phyloP scores from a whole-genome alignment of 2,113 vertebrate species.

The Micronycteris hirsuta region DNA sequence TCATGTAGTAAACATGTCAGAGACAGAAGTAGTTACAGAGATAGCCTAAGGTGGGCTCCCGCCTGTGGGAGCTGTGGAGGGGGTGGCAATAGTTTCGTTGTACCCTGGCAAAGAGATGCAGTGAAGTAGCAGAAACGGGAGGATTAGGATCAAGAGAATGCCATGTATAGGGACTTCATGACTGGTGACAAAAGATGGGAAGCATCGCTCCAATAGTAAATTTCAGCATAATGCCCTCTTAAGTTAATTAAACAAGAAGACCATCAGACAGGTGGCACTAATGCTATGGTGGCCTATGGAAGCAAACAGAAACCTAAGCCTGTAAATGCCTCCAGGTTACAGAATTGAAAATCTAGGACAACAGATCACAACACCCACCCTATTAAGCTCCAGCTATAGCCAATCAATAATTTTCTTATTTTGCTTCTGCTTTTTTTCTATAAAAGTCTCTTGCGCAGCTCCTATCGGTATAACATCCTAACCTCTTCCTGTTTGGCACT shows the following conservation, averaged over 20 bases:
- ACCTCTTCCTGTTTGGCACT: neutral
- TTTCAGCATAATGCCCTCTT: neutral
- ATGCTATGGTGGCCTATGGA: neutral
- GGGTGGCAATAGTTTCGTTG: neutral
- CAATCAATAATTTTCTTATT: neutral
- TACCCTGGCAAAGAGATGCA: neutral
- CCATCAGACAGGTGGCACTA: neutral
- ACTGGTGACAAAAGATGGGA: neutral
- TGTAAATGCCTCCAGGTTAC: neutral
- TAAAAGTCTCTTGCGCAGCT: neutral
- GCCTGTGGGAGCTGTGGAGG: neutral
- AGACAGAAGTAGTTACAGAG: neutral
- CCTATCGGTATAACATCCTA: neutral
- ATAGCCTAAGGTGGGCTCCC: neutral
- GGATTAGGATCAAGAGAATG: neutral
- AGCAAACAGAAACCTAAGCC: neutral
- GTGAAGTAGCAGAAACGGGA: neutral
- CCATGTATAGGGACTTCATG: neutral
- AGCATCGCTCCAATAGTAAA: neutral
- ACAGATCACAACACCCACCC: neutral
- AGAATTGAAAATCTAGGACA: neutral
- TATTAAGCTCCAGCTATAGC: neutral
- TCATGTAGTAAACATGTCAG: no score
- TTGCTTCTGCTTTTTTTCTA: neutral
- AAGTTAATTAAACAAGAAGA: neutral